Conservation (phyloP, 2,888 invertebrate genomes). For the Furcula furcula region DNA sequence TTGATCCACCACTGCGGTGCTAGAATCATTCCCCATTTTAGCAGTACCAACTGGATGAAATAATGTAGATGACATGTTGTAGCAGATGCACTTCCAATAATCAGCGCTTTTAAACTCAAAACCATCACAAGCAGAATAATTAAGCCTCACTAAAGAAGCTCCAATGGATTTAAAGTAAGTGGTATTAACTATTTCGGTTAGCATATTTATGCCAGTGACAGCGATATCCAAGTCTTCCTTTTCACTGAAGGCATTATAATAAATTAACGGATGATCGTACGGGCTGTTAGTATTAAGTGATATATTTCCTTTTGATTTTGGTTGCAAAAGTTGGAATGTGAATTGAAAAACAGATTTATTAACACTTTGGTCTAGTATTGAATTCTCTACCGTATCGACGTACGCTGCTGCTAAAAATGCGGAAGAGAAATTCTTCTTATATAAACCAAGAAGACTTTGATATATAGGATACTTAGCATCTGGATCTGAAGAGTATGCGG, state of each 20-base stretch:
- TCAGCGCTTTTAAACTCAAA: constrained; percentile 40
- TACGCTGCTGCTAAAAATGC: background rate
- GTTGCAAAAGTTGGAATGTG: background rate
- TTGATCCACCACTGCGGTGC: constrained; percentile 70
- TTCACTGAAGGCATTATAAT: background rate
- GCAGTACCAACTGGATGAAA: background rate
- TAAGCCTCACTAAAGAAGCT: background rate
- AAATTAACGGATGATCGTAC: background rate
- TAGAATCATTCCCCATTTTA: constrained; percentile 1
- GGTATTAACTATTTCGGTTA: constrained; percentile 1
- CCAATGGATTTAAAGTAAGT: constrained; percentile 2
- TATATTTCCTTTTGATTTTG: background rate
- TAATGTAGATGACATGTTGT: background rate
- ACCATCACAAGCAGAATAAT: constrained; percentile 6
- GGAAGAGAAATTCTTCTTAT: background rate
- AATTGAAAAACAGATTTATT: background rate
- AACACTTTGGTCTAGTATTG: background rate
- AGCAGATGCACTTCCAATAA: constrained; percentile 1
- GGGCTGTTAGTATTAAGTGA: background rate
- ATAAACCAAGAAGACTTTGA: background rate
- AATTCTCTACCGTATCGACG: background rate
- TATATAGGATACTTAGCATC: background rate
- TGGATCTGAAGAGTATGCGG: background rate
- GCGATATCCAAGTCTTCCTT: background rate
- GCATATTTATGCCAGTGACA: background rate